Evolutionary conservation across 2,888 invertebrate genomes (phyloP).

Genomic region (Plebejus anna): DNA sequence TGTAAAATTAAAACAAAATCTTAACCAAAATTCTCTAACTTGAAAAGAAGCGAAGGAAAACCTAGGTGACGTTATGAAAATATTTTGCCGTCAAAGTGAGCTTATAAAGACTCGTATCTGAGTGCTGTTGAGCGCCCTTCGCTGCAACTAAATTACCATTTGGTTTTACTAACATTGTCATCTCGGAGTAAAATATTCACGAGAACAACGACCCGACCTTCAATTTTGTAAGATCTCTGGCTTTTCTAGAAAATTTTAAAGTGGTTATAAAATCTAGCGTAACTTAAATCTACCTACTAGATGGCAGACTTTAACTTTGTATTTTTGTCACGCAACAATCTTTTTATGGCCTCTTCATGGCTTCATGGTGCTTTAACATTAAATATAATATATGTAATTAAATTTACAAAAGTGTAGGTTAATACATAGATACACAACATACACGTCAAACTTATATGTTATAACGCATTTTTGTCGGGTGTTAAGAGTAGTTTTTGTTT

Average conservation of each 20-base stretch:
- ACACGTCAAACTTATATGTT: too few species aligned
- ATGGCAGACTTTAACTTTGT: neutral
- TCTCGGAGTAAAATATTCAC: neutral
- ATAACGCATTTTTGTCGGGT: too few species aligned
- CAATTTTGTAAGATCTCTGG: neutral
- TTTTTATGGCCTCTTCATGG: too few species aligned
- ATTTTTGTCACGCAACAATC: too few species aligned
- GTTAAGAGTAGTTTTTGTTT: too few species aligned
- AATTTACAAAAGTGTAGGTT: too few species aligned
- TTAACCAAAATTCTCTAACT: neutral
- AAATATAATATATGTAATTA: too few species aligned
- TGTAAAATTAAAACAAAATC: too few species aligned
- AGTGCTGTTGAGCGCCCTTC: neutral
- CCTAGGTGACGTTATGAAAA: neutral
- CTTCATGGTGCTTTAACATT: too few species aligned
- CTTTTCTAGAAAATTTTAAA: neutral
- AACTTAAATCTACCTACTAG: neutral
- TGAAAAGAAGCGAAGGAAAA: neutral
- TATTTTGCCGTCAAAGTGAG: constrained; percentile 3
- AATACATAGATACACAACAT: too few species aligned
- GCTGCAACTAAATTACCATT: constrained; percentile 2
- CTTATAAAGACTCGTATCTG: constrained; percentile 7
- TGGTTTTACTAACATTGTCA: neutral
- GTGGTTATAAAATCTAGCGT: neutral
- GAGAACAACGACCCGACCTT: neutral